Base-by-base conservation (phyloP, 2,797 vertebrate species). In the Scolopax rusticola region DNA sequence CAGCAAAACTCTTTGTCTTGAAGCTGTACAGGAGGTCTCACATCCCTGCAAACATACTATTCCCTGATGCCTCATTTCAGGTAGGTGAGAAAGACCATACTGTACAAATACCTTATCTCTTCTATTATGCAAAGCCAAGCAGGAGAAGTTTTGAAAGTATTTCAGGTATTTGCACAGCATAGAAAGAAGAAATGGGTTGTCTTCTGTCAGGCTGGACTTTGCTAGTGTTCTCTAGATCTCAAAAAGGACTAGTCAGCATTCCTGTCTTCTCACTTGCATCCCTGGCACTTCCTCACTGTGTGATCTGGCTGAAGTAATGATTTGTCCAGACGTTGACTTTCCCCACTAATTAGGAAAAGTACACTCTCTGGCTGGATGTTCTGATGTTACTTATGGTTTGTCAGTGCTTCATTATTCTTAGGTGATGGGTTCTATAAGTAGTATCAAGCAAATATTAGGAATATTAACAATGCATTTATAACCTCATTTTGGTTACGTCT, bases 381-480 rank as follows among this genome's bases (percentile, higher is more conserved):
- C 54, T 89, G 50, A 64, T 81, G 50, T 84, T 69, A 80, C 70
- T 76, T 75, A 73, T 0, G 0, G n/a, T 77, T 91, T 70, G 60
- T 38, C 73, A 63, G 51, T 84, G 54, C 32, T 84, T 90, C 33
- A 24, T 86, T 74, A 64, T 77, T 71, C 68, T 77, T 56, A 82
- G 60, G 50, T 71, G 53, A 90, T 56, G 28, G 16, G 33, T 77
- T 82, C 48, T 78, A 7, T 43, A 76, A 94, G 74, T 27, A 88
- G 56, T 6, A 76, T 53, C 54, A 70, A 70, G 30, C 7, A 78
- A 76, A 48, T 56, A 82, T 70, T 53, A 84, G 12, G 61, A 84
- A 61, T 84, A 89, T 76, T 84, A 76, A 30, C 36, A 79, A 43
- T 67, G 50, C 79, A 86, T 94, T 92, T 89, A 90, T 70, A 79